Conservation (phyloP, 2,797 vertebrate genomes). For the Spinus pinus region DNA sequence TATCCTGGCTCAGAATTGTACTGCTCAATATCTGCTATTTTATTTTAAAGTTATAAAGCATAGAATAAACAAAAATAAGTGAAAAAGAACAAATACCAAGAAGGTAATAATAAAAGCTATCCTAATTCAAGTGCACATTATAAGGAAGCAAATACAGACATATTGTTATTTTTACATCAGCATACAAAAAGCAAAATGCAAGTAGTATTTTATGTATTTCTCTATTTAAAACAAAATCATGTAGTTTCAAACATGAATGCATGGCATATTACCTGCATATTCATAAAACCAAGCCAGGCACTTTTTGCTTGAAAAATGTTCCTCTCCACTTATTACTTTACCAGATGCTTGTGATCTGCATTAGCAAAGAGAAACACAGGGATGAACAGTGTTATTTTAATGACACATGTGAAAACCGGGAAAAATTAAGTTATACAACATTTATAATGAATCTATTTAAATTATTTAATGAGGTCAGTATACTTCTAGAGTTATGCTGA, state of each 20-base stretch:
- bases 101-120: not conserved
- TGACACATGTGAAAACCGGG: not conserved
- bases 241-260: not conserved
- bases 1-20: not conserved
- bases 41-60: not conserved
- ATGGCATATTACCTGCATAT: slow-evolving; percentile 83
- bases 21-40: not conserved
- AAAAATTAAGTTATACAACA: not conserved
- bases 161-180: not conserved
- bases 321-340: slow-evolving; percentile 83
- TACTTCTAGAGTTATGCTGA: not conserved
- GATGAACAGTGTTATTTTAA: slow-evolving; percentile 30
- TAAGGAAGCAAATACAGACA: accelerated
- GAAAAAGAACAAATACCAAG: not conserved
- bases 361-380: slow-evolving; percentile 76
- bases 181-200: not conserved
- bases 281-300: slow-evolving; percentile 96
- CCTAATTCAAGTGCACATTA: not conserved
- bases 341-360: slow-evolving; percentile 86
- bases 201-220: not conserved
- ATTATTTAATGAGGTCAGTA: not conserved
- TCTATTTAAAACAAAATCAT: not conserved
- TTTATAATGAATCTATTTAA: not conserved
- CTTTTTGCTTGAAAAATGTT: slow-evolving; percentile 93
- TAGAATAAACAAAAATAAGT: not conserved